phyloP scores from a whole-genome alignment of 2,888 invertebrate species.

The Perizoma affinitatum region DNA sequence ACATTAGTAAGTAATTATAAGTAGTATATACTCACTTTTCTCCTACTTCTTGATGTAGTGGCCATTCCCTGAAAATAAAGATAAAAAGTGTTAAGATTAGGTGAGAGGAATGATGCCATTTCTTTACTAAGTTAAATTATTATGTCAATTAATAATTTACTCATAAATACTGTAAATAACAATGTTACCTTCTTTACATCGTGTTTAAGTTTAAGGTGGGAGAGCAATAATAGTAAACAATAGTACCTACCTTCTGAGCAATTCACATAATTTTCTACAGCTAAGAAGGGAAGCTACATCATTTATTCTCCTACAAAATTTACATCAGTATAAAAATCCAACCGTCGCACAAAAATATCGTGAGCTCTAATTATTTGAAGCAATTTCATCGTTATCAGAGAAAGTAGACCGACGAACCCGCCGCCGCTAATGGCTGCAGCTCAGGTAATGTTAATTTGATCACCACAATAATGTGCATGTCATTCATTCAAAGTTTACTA shows the following conservation, averaged over 20 bases:
- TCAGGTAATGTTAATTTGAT: slow-evolving; percentile 29
- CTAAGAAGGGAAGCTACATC: not conserved
- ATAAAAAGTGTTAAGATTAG: slow-evolving; percentile 24
- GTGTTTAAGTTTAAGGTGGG: too few relatives aligned
- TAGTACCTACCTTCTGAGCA: too few relatives aligned
- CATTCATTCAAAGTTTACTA: slow-evolving; percentile 20
- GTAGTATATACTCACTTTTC: slow-evolving; percentile 54
- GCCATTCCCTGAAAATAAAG: slow-evolving; percentile 75
- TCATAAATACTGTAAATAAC: too few relatives aligned
- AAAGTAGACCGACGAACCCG: slow-evolving; percentile 28
- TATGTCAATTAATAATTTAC: too few relatives aligned
- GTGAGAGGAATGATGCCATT: not conserved
- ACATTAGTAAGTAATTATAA: not conserved
- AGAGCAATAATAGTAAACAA: too few relatives aligned
- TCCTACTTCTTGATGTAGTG: slow-evolving; percentile 68
- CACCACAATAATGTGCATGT: slow-evolving; percentile 15
- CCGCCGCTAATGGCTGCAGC: slow-evolving; percentile 23
- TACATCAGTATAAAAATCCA: slow-evolving; percentile 8
- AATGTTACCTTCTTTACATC: too few relatives aligned
- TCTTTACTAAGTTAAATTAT: too few relatives aligned
- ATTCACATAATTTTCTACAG: too few relatives aligned
- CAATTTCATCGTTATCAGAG: slow-evolving; percentile 24
- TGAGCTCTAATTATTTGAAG: slow-evolving; percentile 18
- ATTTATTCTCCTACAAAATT: slow-evolving; percentile 1
- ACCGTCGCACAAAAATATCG: slow-evolving; percentile 18